Evolutionary conservation across 2,113 vertebrate genomes (phyloP).

Genomic region (Eleginops maclovinus): DNA sequence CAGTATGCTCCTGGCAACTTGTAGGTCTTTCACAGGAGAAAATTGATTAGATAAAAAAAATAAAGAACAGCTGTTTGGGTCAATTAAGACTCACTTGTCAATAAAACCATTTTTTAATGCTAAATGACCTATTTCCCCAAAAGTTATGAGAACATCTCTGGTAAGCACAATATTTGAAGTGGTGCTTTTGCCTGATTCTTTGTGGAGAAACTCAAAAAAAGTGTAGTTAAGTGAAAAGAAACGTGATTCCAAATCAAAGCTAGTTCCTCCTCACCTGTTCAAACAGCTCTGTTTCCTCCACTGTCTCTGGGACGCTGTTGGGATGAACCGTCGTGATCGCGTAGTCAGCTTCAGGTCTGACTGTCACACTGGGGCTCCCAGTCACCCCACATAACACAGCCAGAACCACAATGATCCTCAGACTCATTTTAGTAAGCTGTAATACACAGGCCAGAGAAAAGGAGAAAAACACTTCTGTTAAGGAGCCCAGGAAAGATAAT

Average conservation of each 20-base stretch:
- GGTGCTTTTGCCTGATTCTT: no score
- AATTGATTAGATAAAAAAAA: no score
- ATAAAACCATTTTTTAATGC: no score
- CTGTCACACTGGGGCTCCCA: conserved; percentile 17
- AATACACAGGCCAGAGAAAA: conserved; percentile 1
- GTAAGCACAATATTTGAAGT: no score
- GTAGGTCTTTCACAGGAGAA: neutral
- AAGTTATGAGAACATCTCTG: no score
- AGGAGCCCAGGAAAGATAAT: conserved; percentile 41
- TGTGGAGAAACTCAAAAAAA: no score
- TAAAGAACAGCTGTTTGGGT: no score
- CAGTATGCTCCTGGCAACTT: neutral
- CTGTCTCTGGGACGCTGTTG: conserved; percentile 25
- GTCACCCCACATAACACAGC: conserved; percentile 40
- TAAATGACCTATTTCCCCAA: no score
- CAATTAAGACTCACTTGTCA: no score
- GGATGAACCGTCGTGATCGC: conserved; percentile 8
- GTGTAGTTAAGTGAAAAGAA: neutral
- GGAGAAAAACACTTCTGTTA: conserved; percentile 5
- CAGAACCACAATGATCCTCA: conserved; percentile 41
- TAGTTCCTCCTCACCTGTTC: conserved; percentile 60
- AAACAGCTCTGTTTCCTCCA: neutral
- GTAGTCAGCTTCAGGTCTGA: conserved; percentile 4
- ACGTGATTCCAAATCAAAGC: no score
- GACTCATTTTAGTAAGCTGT: conserved; percentile 47